Evolutionary conservation across 2,797 vertebrate genomes (phyloP), one percentile per base, ranked within the genome.

Genomic region (Danio kyathit): DNA sequence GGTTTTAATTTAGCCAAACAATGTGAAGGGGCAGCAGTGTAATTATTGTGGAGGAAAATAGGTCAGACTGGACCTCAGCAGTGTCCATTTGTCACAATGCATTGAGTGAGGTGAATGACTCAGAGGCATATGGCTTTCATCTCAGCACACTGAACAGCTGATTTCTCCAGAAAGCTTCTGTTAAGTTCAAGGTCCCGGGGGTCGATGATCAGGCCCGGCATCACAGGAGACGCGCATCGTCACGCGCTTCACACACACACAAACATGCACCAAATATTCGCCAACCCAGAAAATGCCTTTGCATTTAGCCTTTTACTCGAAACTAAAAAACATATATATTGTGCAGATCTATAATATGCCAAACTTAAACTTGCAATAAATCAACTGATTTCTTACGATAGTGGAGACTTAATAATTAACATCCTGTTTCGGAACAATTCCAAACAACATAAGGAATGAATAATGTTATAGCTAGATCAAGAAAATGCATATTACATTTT

Each of bases 121-220:
- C 71, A 76, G 74, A 86, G 86, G 90, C 94, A 93, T 93, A 91
- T 94, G 93, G 92, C 89, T 92, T 91, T 87, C 89, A 86, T 91
- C 87, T 89, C 88, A 86, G 76, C 89, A 90, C 89, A 91, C 88
- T 86, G 16, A 91, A 88, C 90, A 90, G 89, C 88, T 86, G 90
- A 86, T 88, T 84, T 87, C 81, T 86, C 88, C 89, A 86, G 87
- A 86, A 86, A 84, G 84, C 82, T 86, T 88, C 88, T 82, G 80
- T 91, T 89, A 94, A 95, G 93, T 91, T 94, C 92, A 93, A 90
- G 90, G 86, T 92, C 90, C 87, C 86, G 83, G 89, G 83, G 80
- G 84, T 86, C 84, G 90, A 86, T 89, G 92, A 89, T 88, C 89
- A 63, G 77, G 67, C 67, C 77, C 38, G 38, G 38, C 76, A 14